Conservation (phyloP, 2,888 invertebrate genomes). For the Nineta flava region DNA sequence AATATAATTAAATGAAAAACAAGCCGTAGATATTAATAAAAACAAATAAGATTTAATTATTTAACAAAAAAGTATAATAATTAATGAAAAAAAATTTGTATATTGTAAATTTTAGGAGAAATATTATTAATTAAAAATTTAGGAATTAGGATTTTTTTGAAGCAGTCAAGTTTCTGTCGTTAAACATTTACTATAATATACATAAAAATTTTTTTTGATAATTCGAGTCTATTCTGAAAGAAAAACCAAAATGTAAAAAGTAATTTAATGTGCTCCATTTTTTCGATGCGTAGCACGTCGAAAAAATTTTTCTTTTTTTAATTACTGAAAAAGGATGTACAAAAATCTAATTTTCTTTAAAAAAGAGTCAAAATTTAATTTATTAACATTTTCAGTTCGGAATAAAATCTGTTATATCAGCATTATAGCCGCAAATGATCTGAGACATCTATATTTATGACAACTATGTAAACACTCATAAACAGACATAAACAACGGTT, state of each 20-base stretch:
- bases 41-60: not conserved
- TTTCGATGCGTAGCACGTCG: no score
- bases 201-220: not conserved
- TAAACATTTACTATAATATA: not conserved
- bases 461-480: no score
- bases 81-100: slow-evolving; percentile 1
- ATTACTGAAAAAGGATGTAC: no score
- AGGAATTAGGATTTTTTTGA: not conserved
- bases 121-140: no score
- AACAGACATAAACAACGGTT: no score
- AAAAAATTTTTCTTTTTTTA: no score
- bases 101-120: not conserved
- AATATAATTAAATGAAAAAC: slow-evolving; percentile 1
- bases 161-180: not conserved
- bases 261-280: not conserved
- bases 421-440: no score
- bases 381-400: no score
- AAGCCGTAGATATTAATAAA: slow-evolving; percentile 4
- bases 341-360: no score
- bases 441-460: no score
- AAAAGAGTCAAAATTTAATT: no score
- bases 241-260: not conserved
- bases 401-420: no score
- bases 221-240: not conserved
- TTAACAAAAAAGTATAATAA: not conserved